Conservation (phyloP, 2,888 invertebrate species). For the Luperina testacea region DNA sequence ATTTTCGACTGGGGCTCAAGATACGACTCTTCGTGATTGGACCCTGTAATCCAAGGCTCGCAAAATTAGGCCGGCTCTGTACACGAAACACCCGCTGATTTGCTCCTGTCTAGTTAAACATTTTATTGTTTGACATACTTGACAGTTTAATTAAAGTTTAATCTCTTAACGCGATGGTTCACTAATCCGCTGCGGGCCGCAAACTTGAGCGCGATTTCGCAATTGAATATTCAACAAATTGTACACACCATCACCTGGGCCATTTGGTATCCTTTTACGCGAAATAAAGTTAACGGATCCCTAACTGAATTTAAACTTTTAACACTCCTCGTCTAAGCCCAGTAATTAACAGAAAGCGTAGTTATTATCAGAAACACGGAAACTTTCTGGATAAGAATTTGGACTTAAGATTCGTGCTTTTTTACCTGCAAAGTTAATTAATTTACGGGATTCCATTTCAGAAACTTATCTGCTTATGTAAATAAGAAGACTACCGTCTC, state of each 20-base stretch:
- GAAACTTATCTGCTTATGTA: slow-evolving; percentile 84
- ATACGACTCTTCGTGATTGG: slow-evolving; percentile 79
- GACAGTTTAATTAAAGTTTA: slow-evolving; percentile 70
- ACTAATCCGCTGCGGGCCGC: slow-evolving; percentile 46
- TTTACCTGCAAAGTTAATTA: slow-evolving; percentile 86
- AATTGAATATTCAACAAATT: slow-evolving; percentile 60
- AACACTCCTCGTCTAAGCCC: slow-evolving; percentile 72
- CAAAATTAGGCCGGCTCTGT: slow-evolving; percentile 61
- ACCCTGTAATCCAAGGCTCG: slow-evolving; percentile 75
- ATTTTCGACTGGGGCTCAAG: slow-evolving; percentile 80
- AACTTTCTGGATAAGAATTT: slow-evolving; percentile 80
- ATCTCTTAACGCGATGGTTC: slow-evolving; percentile 61
- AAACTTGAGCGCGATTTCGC: slow-evolving; percentile 40
- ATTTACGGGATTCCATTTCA: slow-evolving; percentile 81
- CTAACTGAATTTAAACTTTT: slow-evolving; percentile 77
- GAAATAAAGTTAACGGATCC: slow-evolving; percentile 61
- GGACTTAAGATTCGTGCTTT: slow-evolving; percentile 77
- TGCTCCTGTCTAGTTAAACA: slow-evolving; percentile 60
- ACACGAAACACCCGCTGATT: slow-evolving; percentile 52
- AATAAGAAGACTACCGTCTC: slow-evolving; percentile 74
- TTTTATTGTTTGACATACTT: slow-evolving; percentile 65
- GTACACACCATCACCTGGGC: slow-evolving; percentile 55
- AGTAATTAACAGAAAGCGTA: slow-evolving; percentile 83
- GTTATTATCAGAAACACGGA: slow-evolving; percentile 80
- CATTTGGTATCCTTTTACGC: slow-evolving; percentile 54